Evolutionary conservation across 2,888 invertebrate genomes (phyloP), one percentile per base, ranked within the genome.

Genomic region (Callimorpha dominula): DNA sequence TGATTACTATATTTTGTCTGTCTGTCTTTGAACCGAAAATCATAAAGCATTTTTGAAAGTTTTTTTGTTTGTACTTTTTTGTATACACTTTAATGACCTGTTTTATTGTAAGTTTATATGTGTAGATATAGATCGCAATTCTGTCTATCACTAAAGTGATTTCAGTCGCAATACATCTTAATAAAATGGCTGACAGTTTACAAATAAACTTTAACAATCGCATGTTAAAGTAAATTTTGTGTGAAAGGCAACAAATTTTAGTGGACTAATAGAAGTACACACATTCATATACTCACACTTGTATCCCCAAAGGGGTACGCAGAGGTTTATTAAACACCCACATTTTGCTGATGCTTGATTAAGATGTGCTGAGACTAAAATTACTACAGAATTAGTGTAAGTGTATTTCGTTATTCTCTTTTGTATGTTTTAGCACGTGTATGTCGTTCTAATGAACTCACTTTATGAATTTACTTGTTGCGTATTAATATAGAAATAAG

Each of bases 401-500:
- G 43, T 46, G 43, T 8, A 46, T 46, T 46, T 46, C 43, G 43
- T 8, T 46, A 8, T 46, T 46, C 9, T 46, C 9, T 46, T 46
- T 46, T 46, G 0, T 9, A 46, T 8, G 9, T n/a, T 46, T 46
- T 43, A 54, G 11, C 62, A 70, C 60, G 42, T 14, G 4, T 31
- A 31, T 40, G 49, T 49, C 1, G 15, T 73, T 73, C 43, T 64
- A 52, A 40, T 73, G 62, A 71, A 42, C 46, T 68, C 66, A 31
- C 63, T 65, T 73, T 71, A 75, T 71, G 69, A 66, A 70, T 68
- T 70, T 78, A 52, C 40, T 52, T 43, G 2, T 71, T 31, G 65
- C 63, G 6, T 49, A 49, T 52, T 65, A 52, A 67, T 68, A 67
- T 17, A 60, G 57, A 63, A 52, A 76, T 82, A 89, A 89, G 88